Percentiles rank a stretch among this genome's conserved stretches.
phyloP scores from a whole-genome alignment of 2,888 invertebrate genomes.

The Sabatieria punctata region DNA sequence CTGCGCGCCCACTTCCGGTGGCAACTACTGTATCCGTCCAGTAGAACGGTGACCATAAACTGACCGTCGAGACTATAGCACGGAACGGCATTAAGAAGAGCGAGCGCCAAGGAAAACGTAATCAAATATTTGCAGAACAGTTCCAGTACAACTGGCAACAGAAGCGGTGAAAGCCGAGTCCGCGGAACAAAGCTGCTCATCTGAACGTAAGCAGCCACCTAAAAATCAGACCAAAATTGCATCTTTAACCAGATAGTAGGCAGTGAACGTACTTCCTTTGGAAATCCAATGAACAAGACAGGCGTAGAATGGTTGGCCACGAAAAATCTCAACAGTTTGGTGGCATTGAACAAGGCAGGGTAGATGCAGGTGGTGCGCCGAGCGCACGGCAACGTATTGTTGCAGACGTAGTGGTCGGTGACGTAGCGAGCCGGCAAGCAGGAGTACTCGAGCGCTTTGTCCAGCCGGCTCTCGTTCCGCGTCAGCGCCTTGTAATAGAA shows the following conservation, averaged over 20 bases:
- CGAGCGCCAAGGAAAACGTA: conserved; percentile 72
- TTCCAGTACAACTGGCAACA: conserved; percentile 15
- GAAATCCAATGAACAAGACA: conserved; percentile 63
- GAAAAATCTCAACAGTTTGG: conserved; percentile 45
- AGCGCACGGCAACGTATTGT: conserved; percentile 23
- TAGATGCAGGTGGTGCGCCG: conserved; percentile 47
- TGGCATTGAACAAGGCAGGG: conserved; percentile 59
- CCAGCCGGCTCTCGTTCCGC: neutral
- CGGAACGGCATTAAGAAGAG: conserved; percentile 72
- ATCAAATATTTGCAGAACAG: conserved; percentile 29
- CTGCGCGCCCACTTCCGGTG: neutral
- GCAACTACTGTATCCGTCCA: no score
- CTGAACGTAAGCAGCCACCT: conserved; percentile 1
- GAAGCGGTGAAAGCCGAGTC: conserved; percentile 11
- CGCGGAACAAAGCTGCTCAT: neutral
- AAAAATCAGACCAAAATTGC: neutral
- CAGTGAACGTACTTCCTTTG: conserved; percentile 39
- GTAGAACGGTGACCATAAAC: conserved; percentile 51
- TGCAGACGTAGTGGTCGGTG: conserved; percentile 32
- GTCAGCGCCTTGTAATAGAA: conserved; percentile 48
- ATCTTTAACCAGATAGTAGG: no score
- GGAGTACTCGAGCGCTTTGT: conserved; percentile 40
- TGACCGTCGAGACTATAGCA: conserved; percentile 86
- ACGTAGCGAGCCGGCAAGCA: conserved; percentile 68
- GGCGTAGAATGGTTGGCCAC: conserved; percentile 23